These are phyloP conservation scores for Phalloptychus januarius DNA, from an alignment of 2,797 vertebrate species.

Conservation along the genomic window DNA sequence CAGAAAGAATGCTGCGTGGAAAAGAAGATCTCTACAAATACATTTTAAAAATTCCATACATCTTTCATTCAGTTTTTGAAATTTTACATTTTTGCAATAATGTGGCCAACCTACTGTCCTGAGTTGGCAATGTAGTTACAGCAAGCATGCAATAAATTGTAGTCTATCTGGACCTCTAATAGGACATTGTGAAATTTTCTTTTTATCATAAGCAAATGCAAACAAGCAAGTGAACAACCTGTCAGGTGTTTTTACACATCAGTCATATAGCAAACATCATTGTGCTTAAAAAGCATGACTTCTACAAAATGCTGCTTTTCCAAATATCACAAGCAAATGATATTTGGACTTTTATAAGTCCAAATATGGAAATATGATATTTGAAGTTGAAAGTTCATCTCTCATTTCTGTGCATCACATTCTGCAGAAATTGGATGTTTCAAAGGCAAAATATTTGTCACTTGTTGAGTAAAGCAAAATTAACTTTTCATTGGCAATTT, in stretches of 20 bases:
- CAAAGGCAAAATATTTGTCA: neutral
- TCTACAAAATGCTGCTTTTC: no score
- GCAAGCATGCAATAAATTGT: conserved; percentile 23
- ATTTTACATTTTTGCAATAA: neutral
- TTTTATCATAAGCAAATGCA: conserved; percentile 17
- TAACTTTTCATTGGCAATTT: neutral
- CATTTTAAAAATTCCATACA: neutral
- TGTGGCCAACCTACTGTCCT: conserved; percentile 24
- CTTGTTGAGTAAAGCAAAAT: neutral
- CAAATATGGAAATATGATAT: no score
- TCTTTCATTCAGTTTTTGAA: neutral
- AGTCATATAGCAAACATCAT: no score
- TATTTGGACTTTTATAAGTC: no score
- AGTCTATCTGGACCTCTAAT: conserved; percentile 12
- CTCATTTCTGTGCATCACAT: no score
- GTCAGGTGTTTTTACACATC: neutral
- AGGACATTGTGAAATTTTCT: conserved; percentile 6
- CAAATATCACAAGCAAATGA: no score
- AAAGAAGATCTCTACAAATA: conserved; percentile 5
- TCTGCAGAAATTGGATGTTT: neutral
- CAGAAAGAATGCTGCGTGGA: conserved; percentile 19
- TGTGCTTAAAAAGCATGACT: neutral
- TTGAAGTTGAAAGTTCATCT: no score
- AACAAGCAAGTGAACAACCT: conserved; percentile 21
- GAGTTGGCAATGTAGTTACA: conserved; percentile 15